Evolutionary conservation across 1,140 invertebrate species (phyloP), one percentile per base, ranked within the genome.

Genomic region (Solen grandis): DNA sequence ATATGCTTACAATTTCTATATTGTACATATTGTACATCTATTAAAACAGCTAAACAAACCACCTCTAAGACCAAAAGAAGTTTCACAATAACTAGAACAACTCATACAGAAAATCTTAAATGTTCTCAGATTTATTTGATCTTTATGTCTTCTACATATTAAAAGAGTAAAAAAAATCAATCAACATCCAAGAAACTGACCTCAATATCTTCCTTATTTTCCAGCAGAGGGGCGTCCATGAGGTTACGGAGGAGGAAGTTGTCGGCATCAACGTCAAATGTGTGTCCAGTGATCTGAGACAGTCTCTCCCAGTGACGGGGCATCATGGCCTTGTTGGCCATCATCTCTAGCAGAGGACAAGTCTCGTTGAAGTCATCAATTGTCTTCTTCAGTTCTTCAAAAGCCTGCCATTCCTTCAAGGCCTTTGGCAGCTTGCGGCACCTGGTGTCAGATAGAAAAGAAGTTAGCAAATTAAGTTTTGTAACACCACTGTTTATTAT

Each of bases 301-400:
- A 99, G 97, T 84, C 97, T 94, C 87, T 98, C 96, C 98, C 98
- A 99, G 92, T 99, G 98, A 14, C 98, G 94, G 1, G 95, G 95
- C 92, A 98, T 98, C 97, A 99, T 99, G 0, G 98, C 97, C 93
- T 98, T 98, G 92, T 99, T 99, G 0, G 97, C 96, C 98, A 99
- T 99, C 86, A 99, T 93, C 92, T 99, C 98, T 63, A 99, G 92
- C 8, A 99, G 93, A 0, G 98, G 97, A 91, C 97, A 99, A 95
- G 98, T 98, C 88, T 99, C 98, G 90, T 98, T 99, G 91, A 99
- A 99, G 90, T 99, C 98, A 89, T 99, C 98, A 81, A 99, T 98
- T 0, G 97, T 99, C 86, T 98, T 97, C 89, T 99, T 98, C 57
- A 99, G 93, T 3, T 97, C 97, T 88, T 96, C 96, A 92, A 98